phyloP scores from a whole-genome alignment of 2,888 invertebrate genomes.

The Nebria brevicollis region DNA sequence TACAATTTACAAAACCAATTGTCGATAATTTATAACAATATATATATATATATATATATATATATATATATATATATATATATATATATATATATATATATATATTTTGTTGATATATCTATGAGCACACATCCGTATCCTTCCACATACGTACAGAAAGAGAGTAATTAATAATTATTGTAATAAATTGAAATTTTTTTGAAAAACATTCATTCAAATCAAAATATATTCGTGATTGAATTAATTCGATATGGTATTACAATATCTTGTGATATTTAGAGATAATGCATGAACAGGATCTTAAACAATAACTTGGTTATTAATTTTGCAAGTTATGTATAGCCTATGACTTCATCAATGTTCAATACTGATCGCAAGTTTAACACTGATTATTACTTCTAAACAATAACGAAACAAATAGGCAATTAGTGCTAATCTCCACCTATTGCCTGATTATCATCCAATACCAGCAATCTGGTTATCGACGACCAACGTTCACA shows the following conservation, averaged over 20 bases:
- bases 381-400: constrained; percentile 3
- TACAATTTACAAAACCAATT: neutral
- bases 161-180: too few species aligned
- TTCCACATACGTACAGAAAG: too few species aligned
- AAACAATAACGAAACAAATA: constrained; percentile 1
- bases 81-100: too few species aligned
- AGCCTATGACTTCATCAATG: neutral
- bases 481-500: too few species aligned
- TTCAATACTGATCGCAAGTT: neutral
- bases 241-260: neutral
- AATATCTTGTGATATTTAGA: neutral
- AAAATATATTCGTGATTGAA: too few species aligned
- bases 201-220: too few species aligned
- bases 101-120: too few species aligned
- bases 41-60: too few species aligned
- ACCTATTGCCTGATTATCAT: neutral
- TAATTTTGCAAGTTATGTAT: neutral
- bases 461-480: neutral
- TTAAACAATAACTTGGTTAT: neutral
- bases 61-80: too few species aligned
- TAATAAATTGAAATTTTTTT: too few species aligned
- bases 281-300: neutral
- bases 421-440: neutral
- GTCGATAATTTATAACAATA: neutral
- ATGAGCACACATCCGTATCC: too few species aligned